Percentiles rank a stretch among this genome's conserved stretches.
Evolutionary conservation across 2,888 invertebrate genomes (phyloP).

Genomic region (Nasonia oneida): DNA sequence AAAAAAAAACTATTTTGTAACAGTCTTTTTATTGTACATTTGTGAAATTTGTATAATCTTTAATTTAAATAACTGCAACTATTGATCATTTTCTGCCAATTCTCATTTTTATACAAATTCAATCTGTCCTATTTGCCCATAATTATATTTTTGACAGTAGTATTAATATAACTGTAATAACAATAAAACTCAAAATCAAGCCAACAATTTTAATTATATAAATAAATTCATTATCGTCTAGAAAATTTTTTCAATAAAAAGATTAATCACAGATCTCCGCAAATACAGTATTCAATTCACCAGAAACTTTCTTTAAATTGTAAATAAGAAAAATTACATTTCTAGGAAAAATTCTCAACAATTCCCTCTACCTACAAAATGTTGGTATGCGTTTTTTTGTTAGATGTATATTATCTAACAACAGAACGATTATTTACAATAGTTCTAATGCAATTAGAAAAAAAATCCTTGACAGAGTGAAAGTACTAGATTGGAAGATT

Average conservation of each 20-base stretch:
- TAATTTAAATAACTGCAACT: background rate
- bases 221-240: background rate
- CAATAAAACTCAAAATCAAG: constrained; percentile 6
- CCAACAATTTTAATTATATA: background rate
- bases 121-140: background rate
- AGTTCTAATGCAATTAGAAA: constrained; percentile 38
- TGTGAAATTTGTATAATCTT: background rate
- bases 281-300: constrained; percentile 17
- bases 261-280: constrained; percentile 38
- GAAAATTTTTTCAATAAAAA: constrained; percentile 30
- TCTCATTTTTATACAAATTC: background rate
- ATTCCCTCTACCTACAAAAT: background rate
- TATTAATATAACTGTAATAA: background rate
- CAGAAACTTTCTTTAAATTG: constrained; percentile 21
- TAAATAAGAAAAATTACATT: constrained; percentile 39
- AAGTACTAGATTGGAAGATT: constrained; percentile 55
- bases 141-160: background rate
- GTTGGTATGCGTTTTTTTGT: constrained; percentile 6
- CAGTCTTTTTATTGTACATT: constrained; percentile 27
- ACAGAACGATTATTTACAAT: constrained; percentile 50
- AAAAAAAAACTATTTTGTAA: constrained; percentile 2
- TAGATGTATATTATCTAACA: constrained; percentile 36
- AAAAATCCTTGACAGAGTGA: constrained; percentile 42
- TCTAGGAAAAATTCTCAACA: constrained; percentile 46
- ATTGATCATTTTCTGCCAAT: background rate